Evolutionary conservation across 2,888 invertebrate genomes (phyloP), one percentile per base, ranked within the genome.

Genomic region (Thera britannica): DNA sequence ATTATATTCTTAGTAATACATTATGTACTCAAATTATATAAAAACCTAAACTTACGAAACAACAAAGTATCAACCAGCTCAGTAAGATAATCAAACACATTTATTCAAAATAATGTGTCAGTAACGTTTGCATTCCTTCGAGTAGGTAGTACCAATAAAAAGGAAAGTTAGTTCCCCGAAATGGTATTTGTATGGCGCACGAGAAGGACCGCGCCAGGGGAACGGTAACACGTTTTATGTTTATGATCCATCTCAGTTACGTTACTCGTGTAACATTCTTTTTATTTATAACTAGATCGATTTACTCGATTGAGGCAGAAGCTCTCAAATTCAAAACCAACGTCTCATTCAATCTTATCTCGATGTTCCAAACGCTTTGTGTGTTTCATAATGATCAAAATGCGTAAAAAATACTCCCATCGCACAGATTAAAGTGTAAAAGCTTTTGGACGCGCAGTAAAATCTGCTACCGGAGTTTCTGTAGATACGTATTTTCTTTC

Each of bases 211-310:
- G 78, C 77, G 78, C 79, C 79, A 74, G 76, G 81, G 79, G 80
- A 80, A 77, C 77, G 74, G 80, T 78, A 82, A 78, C 83, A 78
- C 79, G 82, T 85, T 87, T 86, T 85, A 86, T 82, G 83, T 82
- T 85, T 83, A 85, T 85, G 82, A 82, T 80, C 80, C 82, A 80
- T 81, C 79, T 75, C 75, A 74, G 77, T 77, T 77, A 77, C 74
- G 73, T 82, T 83, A 81, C 84, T 83, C 82, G 84, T 79, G 77
- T 81, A 79, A 78, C 80, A 74, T 80, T 76, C 70, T 79, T 78
- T 80, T 81, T 83, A 82, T 85, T 82, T 79, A 79, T 75, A 79
- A 75, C 79, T 67, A 67, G 54, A 65, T 65, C 65, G 63, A 65
- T 57, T 52, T 75, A 62, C 72, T 74, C 67, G 36, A 23, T 66